Evolutionary conservation across 2,797 vertebrate species (phyloP).

Genomic region (Chrysocyon brachyurus): DNA sequence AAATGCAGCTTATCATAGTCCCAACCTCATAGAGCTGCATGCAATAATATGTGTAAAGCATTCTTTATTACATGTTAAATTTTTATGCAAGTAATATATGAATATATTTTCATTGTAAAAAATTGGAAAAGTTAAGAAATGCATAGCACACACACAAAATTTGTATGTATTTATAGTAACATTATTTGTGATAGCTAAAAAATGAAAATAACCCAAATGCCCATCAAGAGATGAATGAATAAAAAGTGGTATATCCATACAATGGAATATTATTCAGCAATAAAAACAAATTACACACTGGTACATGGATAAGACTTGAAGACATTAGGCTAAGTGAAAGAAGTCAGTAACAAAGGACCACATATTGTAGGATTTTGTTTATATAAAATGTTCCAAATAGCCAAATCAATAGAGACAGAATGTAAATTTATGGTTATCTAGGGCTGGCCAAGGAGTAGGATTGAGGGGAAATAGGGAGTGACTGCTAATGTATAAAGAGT

Average conservation of each 20-base stretch:
- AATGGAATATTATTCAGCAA: background rate
- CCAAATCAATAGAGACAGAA: background rate
- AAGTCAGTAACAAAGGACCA: background rate
- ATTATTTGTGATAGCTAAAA: background rate
- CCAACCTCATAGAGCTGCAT: background rate
- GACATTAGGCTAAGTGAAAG: background rate
- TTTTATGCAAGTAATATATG: background rate
- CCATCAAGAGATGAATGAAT: background rate
- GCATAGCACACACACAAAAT: background rate
- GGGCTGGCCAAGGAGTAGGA: background rate
- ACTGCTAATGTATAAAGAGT: background rate
- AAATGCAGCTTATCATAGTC: background rate
- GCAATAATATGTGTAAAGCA: background rate
- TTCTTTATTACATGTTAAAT: background rate
- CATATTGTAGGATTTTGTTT: background rate
- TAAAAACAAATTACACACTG: background rate
- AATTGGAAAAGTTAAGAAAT: background rate
- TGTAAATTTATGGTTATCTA: background rate
- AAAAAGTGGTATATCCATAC: background rate
- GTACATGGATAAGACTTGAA: background rate
- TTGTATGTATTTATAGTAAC: background rate
- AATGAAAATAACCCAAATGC: background rate
- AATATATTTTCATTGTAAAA: background rate
- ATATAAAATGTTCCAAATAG: background rate
- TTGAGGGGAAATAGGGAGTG: background rate